Percentiles rank a stretch among this genome's conserved stretches.
These are phyloP conservation scores for Hydrolagus affinis DNA, from an alignment of 2,113 vertebrate genomes.

Conservation along the genomic window DNA sequence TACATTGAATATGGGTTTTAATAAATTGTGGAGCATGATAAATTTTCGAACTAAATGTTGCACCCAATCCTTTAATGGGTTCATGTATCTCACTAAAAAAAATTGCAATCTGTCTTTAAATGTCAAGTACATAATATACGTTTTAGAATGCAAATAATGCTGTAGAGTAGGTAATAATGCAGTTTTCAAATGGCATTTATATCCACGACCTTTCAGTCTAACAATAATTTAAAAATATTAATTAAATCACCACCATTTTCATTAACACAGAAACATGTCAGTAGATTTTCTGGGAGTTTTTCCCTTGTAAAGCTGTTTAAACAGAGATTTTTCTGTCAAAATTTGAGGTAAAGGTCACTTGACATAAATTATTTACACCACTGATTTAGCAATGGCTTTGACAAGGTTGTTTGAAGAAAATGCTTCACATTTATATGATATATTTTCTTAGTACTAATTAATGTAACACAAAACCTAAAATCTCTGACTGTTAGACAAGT, in stretches of 20 bases:
- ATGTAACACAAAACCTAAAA: not conserved
- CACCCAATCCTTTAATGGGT: not conserved
- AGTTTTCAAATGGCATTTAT: constrained; percentile 11
- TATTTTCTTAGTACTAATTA: not conserved
- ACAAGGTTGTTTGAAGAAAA: constrained; percentile 26
- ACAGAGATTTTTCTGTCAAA: constrained; percentile 28
- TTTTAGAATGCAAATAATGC: constrained; percentile 30
- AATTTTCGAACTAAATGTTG: constrained; percentile 6
- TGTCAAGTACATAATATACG: constrained; percentile 22
- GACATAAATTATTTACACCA: constrained; percentile 27
- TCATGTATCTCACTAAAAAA: constrained; percentile 24
- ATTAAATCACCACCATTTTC: constrained; percentile 26
- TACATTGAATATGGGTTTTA: not conserved
- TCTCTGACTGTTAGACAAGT: too few relatives aligned
- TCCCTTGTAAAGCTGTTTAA: constrained; percentile 18
- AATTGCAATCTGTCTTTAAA: constrained; percentile 30
- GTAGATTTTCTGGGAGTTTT: not conserved
- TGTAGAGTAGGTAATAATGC: constrained; percentile 8
- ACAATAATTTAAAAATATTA: constrained; percentile 23
- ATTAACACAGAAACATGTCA: constrained; percentile 30
- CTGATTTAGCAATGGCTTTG: constrained; percentile 23
- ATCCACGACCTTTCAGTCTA: constrained; percentile 28
- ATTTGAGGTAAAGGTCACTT: constrained; percentile 27
- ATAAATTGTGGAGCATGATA: not conserved
- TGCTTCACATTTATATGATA: not conserved